A percentile compares a stretch with the other conserved stretches of the same genome.
These are phyloP conservation scores for Psittacula echo DNA, from an alignment of 2,797 vertebrate genomes.

Conservation along the genomic window DNA sequence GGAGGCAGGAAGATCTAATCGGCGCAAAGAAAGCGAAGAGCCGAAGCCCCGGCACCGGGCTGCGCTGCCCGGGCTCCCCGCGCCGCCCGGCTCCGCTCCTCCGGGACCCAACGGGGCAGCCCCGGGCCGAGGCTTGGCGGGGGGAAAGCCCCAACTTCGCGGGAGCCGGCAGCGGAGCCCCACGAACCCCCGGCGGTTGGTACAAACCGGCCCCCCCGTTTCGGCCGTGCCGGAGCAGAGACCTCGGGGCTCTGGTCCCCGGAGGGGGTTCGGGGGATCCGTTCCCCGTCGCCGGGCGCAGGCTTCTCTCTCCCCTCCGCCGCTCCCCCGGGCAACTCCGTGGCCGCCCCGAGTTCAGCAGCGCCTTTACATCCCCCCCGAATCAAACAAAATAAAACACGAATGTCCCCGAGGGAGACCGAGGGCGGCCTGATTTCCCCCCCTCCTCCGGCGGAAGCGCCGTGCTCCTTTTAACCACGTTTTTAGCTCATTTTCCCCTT, in stretches of 20 bases:
- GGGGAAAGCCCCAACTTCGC: neutral
- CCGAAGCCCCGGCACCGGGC: neutral
- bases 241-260: neutral
- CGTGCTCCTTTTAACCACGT: neutral
- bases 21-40: neutral
- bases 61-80: neutral
- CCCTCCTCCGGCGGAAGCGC: neutral
- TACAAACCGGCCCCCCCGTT: neutral
- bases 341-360: neutral
- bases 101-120: neutral
- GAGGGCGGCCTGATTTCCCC: neutral
- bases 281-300: too few species aligned
- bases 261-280: neutral
- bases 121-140: neutral
- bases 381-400: neutral
- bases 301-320: neutral
- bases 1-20: slow-evolving; percentile 23
- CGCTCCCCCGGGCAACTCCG: neutral
- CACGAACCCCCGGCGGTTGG: neutral
- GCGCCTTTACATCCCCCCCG: neutral
- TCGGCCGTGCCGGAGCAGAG: neutral
- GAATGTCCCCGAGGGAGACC: fast-evolving
- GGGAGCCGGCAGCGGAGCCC: neutral
- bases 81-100: neutral
- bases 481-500: neutral